A percentile compares a stretch with the other conserved stretches of the same genome.
Evolutionary conservation across 2,888 invertebrate species (phyloP).

Genomic region (Ormyrus pomaceus): DNA sequence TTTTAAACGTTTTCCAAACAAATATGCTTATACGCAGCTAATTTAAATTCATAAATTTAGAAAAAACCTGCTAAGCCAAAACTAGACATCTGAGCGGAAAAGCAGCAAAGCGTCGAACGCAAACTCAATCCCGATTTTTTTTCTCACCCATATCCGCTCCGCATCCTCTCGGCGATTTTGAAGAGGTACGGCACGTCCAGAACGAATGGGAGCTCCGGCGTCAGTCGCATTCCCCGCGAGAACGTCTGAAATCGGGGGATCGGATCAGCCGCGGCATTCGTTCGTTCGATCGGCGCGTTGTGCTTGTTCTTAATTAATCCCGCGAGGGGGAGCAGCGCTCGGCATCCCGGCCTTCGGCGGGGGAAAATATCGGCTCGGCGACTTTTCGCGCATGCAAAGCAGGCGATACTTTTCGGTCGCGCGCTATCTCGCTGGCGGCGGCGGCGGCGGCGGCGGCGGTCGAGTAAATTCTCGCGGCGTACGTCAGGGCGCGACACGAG

Average conservation of each 20-base stretch:
- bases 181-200: no score
- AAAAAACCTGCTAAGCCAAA: no score
- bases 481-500: constrained; percentile 30
- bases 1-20: no score
- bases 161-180: no score
- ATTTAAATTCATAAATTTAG: no score
- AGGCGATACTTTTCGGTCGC: constrained; percentile 30
- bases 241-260: background rate
- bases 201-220: background rate
- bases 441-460: constrained; percentile 28
- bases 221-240: background rate
- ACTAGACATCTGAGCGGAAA: no score
- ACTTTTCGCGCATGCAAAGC: constrained; percentile 31
- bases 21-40: no score
- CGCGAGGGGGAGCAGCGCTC: background rate
- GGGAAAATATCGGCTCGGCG: background rate
- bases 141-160: background rate
- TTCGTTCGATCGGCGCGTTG: no score
- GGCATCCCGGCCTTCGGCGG: no score
- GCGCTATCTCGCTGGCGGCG: constrained; percentile 51
- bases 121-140: constrained; percentile 35
- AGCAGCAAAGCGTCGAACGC: background rate
- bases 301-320: constrained; percentile 9
- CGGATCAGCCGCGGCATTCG: no score
- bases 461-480: constrained; percentile 58